Conservation (phyloP, 2,113 vertebrate genomes). For the Triplophysa siluroides region DNA sequence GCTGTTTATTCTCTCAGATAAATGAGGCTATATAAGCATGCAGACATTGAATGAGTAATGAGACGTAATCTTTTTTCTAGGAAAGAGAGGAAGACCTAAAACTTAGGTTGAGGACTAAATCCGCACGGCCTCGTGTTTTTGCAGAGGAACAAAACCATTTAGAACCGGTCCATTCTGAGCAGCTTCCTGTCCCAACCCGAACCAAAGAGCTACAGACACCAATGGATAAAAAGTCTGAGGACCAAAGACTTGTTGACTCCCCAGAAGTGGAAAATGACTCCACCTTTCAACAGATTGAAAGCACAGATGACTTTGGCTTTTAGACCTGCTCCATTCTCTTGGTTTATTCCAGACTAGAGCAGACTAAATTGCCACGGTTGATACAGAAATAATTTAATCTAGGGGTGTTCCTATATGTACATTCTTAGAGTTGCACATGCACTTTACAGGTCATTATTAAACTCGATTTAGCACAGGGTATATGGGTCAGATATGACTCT, state of each 20-base stretch:
- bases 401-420: background rate
- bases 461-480: slow-evolving; percentile 13
- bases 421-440: slow-evolving; percentile 35
- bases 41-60: background rate
- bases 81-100: slow-evolving; percentile 74
- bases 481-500: slow-evolving; percentile 4
- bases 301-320: slow-evolving; percentile 44
- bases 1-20: too few species aligned
- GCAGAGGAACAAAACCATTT: slow-evolving; percentile 17
- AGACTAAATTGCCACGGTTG: background rate
- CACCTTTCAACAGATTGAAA: slow-evolving; percentile 56
- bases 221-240: slow-evolving; percentile 4
- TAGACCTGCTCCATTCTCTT: background rate
- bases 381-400: background rate
- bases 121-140: slow-evolving; percentile 57
- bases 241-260: slow-evolving; percentile 22
- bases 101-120: slow-evolving; percentile 66
- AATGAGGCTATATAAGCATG: background rate
- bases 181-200: background rate
- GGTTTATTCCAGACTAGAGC: slow-evolving; percentile 53
- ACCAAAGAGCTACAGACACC: slow-evolving; percentile 24
- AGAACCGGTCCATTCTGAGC: slow-evolving; percentile 23
- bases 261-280: slow-evolving; percentile 63
- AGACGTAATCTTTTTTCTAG: slow-evolving; percentile 51
- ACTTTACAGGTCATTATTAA: slow-evolving; percentile 43